Evolutionary conservation across 2,113 vertebrate genomes (phyloP), one percentile per base, ranked within the genome.

Genomic region (Salvelinus alpinus): DNA sequence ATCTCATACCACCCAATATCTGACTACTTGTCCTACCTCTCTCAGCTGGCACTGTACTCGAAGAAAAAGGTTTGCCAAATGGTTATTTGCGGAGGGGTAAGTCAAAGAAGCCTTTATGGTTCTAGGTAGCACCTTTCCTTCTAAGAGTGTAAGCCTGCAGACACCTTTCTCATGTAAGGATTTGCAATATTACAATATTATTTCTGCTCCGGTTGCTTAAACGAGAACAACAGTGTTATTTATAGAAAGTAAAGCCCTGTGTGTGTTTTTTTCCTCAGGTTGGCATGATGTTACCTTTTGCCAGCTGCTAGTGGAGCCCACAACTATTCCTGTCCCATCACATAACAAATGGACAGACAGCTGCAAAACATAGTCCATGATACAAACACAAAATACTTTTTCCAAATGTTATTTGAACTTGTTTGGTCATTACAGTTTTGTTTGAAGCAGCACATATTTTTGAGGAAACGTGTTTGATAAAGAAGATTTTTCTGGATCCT

Each of bases 121-220:
- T 59, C 24, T 31, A 16, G 14, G 48, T 51, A 4, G 51, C 1
- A 18, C 16, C 16, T 54, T 54, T 54, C 5, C 14, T 54, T 54
- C 13, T 18, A 54, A 54, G 51, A 54, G 14, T 54, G 13, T 54
- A 18, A 54, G 18, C 1, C 3, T 18, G 51, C 12, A 54, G 18
- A 18, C 51, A 18, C 5, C 51, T 54, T 54, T 54, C 51, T 54
- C 51, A 54, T 54, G 12, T 54, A 16, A 18, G 16, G 51, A 54
- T 16, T 16, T 54, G 51, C 13, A 54, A 54, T 18, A 4, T 54
- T 54, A 8, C 22, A 13, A 71, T 64, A 79, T 85, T 81, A 84
- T 71, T 67, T 14, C 80, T 82, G 84, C 87, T 88, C 80, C 62
- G 80, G 72, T 87, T 86, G 76, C 80, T 78, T 78, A 66, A 48